These are phyloP conservation scores for Fragum sueziense DNA, from an alignment of 2,888 invertebrate genomes.

Conservation along the genomic window DNA sequence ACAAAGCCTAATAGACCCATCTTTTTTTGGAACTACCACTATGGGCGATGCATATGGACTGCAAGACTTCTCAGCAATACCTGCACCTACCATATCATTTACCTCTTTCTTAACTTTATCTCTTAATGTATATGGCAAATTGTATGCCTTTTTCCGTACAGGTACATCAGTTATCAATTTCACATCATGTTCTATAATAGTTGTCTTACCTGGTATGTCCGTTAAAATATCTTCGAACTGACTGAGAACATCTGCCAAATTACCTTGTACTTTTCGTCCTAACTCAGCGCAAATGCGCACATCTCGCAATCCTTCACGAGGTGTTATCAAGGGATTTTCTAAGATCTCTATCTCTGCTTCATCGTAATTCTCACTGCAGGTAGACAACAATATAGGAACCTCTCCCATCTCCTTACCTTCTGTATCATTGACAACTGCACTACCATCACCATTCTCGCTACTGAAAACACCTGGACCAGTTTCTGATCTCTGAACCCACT, in stretches of 20 bases:
- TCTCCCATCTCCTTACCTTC: no score
- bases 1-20: constrained; percentile 24
- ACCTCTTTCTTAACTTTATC: constrained; percentile 12
- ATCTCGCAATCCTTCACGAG: constrained; percentile 5
- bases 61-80: constrained; percentile 29
- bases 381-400: no score
- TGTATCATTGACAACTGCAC: no score
- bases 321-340: constrained; percentile 13
- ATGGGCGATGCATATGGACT: constrained; percentile 29
- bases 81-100: constrained; percentile 24
- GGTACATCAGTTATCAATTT: constrained; percentile 11
- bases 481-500: no score
- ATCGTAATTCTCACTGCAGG: no score
- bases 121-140: constrained; percentile 18
- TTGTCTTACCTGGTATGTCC: constrained; percentile 16
- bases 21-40: constrained; percentile 29
- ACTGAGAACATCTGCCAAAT: neutral
- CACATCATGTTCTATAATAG: neutral
- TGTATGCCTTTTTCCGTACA: constrained; percentile 10
- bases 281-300: neutral
- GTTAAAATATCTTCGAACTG: constrained; percentile 9
- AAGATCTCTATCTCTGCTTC: no score
- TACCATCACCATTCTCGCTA: no score
- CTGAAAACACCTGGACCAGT: no score
- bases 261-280: neutral